A percentile compares a stretch with the other conserved stretches of the same genome.
phyloP scores from a whole-genome alignment of 2,888 invertebrate genomes.

The Cryptosula pallasiana region DNA sequence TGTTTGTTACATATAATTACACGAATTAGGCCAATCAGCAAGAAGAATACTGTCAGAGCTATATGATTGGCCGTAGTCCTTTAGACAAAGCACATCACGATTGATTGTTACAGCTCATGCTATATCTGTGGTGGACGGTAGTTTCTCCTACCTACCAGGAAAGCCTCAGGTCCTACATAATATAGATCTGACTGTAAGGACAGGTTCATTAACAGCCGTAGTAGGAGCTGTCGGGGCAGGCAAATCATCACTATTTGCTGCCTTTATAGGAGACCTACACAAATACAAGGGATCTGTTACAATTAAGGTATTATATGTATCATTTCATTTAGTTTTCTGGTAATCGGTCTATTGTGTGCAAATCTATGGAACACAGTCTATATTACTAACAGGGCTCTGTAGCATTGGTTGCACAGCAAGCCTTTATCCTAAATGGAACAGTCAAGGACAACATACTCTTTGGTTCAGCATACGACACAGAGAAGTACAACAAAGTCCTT shows the following conservation, averaged over 20 bases:
- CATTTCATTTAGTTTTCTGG: too few species aligned
- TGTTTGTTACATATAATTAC: too few species aligned
- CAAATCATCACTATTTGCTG: slow-evolving; percentile 69
- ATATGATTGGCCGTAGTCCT: too few species aligned
- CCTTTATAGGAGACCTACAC: slow-evolving; percentile 85
- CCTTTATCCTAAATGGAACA: slow-evolving; percentile 56
- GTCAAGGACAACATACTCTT: slow-evolving; percentile 55
- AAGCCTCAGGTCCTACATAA: slow-evolving; percentile 34
- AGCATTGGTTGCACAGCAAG: slow-evolving; percentile 41
- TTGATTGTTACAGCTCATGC: slow-evolving; percentile 69
- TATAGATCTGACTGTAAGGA: slow-evolving; percentile 28
- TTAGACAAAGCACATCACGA: too few species aligned
- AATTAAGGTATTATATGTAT: slow-evolving; percentile 59
- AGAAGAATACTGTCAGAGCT: too few species aligned
- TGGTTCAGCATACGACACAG: slow-evolving; percentile 44
- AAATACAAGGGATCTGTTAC: slow-evolving; percentile 74
- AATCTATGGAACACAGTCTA: too few species aligned
- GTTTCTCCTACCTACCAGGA: slow-evolving; percentile 75
- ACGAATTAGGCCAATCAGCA: too few species aligned
- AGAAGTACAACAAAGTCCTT: slow-evolving; percentile 30
- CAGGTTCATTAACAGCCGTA: slow-evolving; percentile 30
- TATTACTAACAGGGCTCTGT: slow-evolving; percentile 31
- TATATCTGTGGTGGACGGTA: slow-evolving; percentile 77
- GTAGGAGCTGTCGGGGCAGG: slow-evolving; percentile 31
- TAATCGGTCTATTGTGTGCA: too few species aligned